phyloP scores from a whole-genome alignment of 2,888 invertebrate genomes.

The Yponomeuta malinellus region DNA sequence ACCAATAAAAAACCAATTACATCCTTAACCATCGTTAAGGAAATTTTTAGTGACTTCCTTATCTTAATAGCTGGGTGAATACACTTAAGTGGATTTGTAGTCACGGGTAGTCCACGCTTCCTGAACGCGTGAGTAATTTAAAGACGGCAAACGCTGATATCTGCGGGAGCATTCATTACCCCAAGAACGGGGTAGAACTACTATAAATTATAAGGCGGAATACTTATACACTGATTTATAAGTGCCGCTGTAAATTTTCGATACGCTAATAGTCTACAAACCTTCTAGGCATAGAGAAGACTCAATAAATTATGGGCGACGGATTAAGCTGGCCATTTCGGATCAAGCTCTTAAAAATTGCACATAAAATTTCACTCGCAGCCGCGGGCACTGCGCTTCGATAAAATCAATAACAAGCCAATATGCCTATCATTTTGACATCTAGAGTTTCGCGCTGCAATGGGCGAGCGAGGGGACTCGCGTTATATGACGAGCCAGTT shows the following conservation, averaged over 20 bases:
- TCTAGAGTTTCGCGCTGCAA: slow-evolving; percentile 47
- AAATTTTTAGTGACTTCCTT: slow-evolving; percentile 53
- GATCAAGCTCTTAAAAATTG: background rate
- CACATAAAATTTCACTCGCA: background rate
- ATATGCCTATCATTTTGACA: slow-evolving; percentile 67
- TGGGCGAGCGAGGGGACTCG: background rate
- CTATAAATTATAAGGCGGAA: slow-evolving; percentile 64
- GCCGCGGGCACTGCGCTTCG: slow-evolving; percentile 13
- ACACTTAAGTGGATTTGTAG: slow-evolving; percentile 62
- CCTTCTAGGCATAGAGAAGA: background rate
- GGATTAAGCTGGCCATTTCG: background rate
- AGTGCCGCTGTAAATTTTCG: slow-evolving; percentile 48
- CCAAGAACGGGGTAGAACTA: slow-evolving; percentile 55
- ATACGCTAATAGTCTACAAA: slow-evolving; percentile 14
- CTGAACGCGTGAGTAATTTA: slow-evolving; percentile 65
- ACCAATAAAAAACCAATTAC: slow-evolving; percentile 59
- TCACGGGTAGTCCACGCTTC: slow-evolving; percentile 57
- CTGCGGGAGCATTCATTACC: slow-evolving; percentile 68
- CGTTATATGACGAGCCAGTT: slow-evolving; percentile 51
- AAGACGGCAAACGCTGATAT: slow-evolving; percentile 65
- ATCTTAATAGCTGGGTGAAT: slow-evolving; percentile 66
- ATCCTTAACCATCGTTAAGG: slow-evolving; percentile 39
- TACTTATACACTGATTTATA: slow-evolving; percentile 68
- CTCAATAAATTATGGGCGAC: background rate
- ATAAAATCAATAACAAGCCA: slow-evolving; percentile 60